Evolutionary conservation across 2,113 vertebrate species (phyloP).

Genomic region (Apaloderma vittatum): DNA sequence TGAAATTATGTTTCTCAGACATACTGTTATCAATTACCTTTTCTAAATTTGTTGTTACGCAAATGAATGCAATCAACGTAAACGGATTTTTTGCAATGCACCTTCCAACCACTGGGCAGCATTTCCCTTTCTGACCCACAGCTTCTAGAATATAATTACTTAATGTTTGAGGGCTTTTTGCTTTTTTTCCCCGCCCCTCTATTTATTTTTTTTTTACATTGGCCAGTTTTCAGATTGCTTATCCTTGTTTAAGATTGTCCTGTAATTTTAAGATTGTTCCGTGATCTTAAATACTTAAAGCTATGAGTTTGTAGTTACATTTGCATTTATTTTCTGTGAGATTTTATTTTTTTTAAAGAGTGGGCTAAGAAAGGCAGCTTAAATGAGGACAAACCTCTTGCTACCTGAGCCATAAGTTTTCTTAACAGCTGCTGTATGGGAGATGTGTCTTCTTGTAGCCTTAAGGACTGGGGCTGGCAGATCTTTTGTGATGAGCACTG

Average conservation of each 20-base stretch:
- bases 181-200: constrained; percentile 33
- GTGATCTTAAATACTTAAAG: constrained; percentile 7
- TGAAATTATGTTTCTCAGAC: constrained; percentile 72
- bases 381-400: constrained; percentile 28
- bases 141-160: not conserved
- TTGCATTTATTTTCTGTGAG: not conserved
- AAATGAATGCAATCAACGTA: not conserved
- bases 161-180: constrained; percentile 19
- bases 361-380: constrained; percentile 48
- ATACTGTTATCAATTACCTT: not conserved
- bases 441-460: not conserved
- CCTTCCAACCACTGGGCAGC: constrained; percentile 27
- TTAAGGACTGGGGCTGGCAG: not conserved
- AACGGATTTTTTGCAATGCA: not conserved
- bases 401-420: constrained; percentile 68
- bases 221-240: constrained; percentile 44
- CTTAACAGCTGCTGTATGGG: constrained; percentile 24
- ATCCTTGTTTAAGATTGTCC: not conserved
- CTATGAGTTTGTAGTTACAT: not conserved
- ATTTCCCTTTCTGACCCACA: not conserved
- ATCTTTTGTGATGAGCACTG: not conserved
- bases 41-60: not conserved
- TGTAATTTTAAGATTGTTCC: not conserved
- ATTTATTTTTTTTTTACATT: constrained; percentile 74
- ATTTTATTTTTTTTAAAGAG: not conserved